phyloP scores from a whole-genome alignment of 2,888 invertebrate genomes.

The Bursaphelenchus okinawaensis region DNA sequence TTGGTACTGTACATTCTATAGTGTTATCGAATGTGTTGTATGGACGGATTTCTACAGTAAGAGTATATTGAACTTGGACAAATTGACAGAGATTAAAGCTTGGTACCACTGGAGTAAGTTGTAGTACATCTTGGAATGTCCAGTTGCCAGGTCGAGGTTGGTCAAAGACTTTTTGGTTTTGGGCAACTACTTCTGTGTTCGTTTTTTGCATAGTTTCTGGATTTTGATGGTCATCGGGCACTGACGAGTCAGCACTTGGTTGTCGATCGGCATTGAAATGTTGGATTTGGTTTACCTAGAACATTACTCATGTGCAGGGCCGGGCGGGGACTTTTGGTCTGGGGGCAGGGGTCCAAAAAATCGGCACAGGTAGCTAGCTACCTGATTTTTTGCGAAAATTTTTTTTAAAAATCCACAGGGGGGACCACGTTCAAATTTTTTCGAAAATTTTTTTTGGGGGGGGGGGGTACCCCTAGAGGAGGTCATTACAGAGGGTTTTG shows the following conservation, averaged over 20 bases:
- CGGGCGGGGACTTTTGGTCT: conserved; percentile 26
- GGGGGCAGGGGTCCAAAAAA: conserved; percentile 22
- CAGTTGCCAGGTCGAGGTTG: background rate
- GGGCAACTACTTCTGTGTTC: background rate
- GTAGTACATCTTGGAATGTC: background rate
- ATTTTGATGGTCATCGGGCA: conserved; percentile 16
- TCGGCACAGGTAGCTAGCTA: too few species aligned
- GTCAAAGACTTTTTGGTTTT: background rate
- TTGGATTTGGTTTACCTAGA: conserved; percentile 14
- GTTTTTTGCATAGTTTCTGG: background rate
- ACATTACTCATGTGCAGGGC: conserved; percentile 25
- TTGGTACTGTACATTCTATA: conserved; percentile 20
- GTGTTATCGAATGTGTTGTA: conserved; percentile 18
- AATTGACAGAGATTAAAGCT: conserved; percentile 32
- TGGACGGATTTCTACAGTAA: conserved; percentile 24
- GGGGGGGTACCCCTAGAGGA: too few species aligned
- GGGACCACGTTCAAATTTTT: too few species aligned
- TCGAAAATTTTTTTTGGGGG: too few species aligned
- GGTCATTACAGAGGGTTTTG: too few species aligned
- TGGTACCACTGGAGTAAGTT: conserved; percentile 29
- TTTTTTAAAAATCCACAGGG: too few species aligned
- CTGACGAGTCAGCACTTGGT: conserved; percentile 22
- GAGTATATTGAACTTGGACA: conserved; percentile 29
- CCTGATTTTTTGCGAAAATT: too few species aligned
- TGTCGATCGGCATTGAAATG: conserved; percentile 20